Base-by-base conservation (phyloP, 1,140 invertebrate genomes). In the Oncopodura yosiiana region DNA sequence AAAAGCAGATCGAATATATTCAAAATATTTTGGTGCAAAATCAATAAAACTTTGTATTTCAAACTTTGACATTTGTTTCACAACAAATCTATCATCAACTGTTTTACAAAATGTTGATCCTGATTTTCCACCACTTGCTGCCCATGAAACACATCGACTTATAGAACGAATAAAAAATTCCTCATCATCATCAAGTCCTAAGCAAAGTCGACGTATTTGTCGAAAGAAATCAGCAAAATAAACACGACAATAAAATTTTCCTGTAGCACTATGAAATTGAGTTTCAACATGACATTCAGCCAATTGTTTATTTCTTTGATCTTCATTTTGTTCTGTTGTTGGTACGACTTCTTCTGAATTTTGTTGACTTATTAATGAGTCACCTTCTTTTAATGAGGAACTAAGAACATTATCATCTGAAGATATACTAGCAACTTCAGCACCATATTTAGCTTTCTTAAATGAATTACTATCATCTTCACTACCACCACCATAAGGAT, bases 101-200 rank as follows among this genome's bases (percentile, higher is more conserved):
- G 91, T 97, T 76, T 98, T 97, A 66, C 86, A 89, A 73, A 99
- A 99, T 11, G 82, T 79, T 23, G 91, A 94, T 1, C 94, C 94
- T 11, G 92, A 96, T 72, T 99, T 99, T 12, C 95, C 94, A 37
- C 94, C 95, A 53, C 83, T 76, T 0, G 94, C 92, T 24, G 88
- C 83, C 95, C 95, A 99, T 30, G 84, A 82, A 19, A 89, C 79
- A 69, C 92, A 97, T 49, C 85, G 76, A 30, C 87, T 82, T 29
- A 99, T 71, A 23, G 94, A 98, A 6, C 92, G 76, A 1, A 85
- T 81, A 64, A 81, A 86, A 0, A 71, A 74, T 58, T 77, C 77
- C 63, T 87, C 84, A 1, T 83, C 83, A 34, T 73, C 76, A n/a
- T n/a, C n/a, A n/a, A n/a, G n/a, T n/a, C 80, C 78, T 49, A 88